A percentile compares a stretch with the other conserved stretches of the same genome.
Evolutionary conservation across 2,113 vertebrate genomes (phyloP).

Genomic region (Zosterops japonicus): DNA sequence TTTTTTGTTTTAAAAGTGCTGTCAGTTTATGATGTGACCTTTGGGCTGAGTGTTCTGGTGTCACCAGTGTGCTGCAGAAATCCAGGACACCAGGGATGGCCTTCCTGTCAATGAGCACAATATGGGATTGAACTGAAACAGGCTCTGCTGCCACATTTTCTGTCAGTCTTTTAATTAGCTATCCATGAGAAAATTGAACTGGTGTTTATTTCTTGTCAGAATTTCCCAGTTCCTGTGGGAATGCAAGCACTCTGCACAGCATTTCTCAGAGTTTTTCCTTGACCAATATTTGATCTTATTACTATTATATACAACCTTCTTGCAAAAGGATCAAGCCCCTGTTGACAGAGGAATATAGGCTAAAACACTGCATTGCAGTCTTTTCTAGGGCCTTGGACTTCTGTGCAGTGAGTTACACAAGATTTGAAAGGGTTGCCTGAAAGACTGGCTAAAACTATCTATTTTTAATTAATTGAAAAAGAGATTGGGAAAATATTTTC

Average conservation of each 20-base stretch:
- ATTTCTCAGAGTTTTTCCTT: not conserved
- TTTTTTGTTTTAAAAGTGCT: not conserved
- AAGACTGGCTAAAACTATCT: not conserved
- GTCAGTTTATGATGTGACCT: not conserved
- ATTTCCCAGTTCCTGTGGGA: not conserved
- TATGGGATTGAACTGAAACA: not conserved
- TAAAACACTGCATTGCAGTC: constrained; percentile 33
- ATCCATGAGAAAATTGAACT: not conserved
- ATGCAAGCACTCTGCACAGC: not conserved
- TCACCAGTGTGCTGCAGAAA: not conserved
- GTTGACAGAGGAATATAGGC: not conserved
- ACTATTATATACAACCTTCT: not conserved
- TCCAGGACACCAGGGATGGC: not conserved
- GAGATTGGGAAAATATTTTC: not conserved
- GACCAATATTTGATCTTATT: not conserved
- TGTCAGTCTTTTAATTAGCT: not conserved
- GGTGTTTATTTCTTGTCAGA: not conserved
- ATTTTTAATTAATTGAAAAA: not conserved
- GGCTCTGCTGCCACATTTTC: not conserved
- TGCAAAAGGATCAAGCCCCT: not conserved
- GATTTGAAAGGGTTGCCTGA: not conserved
- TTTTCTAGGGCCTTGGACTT: not conserved
- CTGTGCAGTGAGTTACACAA: not conserved
- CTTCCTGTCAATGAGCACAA: not conserved
- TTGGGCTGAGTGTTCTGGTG: not conserved